Base-by-base conservation (phyloP, 2,113 vertebrate genomes). In the Myrmophylax atrothorax region DNA sequence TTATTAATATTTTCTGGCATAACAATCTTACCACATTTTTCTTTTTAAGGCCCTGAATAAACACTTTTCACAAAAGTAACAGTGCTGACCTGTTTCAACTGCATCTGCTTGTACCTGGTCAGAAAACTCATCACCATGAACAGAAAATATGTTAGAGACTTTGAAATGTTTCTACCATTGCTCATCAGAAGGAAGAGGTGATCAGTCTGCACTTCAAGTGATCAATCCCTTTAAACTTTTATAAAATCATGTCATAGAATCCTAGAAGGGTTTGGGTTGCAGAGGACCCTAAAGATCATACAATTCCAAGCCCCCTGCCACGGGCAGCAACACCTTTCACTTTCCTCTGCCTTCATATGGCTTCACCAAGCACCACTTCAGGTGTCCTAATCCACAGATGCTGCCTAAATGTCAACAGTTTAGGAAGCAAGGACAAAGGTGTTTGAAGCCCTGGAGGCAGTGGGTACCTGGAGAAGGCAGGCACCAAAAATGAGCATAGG, bases 1-100 rank as follows among this genome's bases (percentile, higher is more conserved):
- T 98, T 98, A 98, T 98, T 95, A 97, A 98, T 99, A 98, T 98
- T 98, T 98, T 98, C 97, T 92, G 66, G 98, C 69, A 84, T 98
- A 98, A 98, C 59, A 89, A 98, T 97, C 98, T 99, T 98, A 98
- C 98, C 98, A 97, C 87, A 84, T 93, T 97, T 97, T 94, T 92
- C 94, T 94, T 94, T 97, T 88, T 93, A 95, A 97, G 92, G 93
- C 93, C 87, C 25, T 42, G 69, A 95, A 96, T 84, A 97, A 97
- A 96, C 12, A 58, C 59, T 95, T 92, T 60, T 91, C 83, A 52
- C 81, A 86, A n/a, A n/a, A 91, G 60, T 90, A 95, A 88, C 87
- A 94, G 89, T 19, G 15, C 75, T 83, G 86, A 63, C 74, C 83
- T 96, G 55, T 96, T 96, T 86, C 94, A 95, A 33, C 42, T 26